These are phyloP conservation scores for Scomber japonicus DNA, from an alignment of 2,113 vertebrate species.

Conservation along the genomic window DNA sequence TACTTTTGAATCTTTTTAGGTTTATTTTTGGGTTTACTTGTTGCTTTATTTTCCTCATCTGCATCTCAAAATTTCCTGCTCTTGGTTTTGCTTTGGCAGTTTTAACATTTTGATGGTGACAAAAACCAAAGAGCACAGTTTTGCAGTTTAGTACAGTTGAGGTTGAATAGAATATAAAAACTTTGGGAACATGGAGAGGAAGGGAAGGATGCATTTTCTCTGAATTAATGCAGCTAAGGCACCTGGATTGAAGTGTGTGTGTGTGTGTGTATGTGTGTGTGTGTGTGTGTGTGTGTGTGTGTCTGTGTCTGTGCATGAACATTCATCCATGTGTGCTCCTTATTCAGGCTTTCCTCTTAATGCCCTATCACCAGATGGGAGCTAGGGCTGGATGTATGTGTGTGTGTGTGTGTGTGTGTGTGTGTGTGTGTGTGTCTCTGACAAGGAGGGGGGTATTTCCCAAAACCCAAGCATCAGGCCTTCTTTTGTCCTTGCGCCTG, in stretches of 20 bases:
- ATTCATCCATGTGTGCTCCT: slow-evolving; percentile 42
- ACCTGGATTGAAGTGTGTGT: slow-evolving; percentile 40
- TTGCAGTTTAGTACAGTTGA: background rate
- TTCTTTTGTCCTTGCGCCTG: slow-evolving; percentile 83
- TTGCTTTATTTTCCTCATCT: slow-evolving; percentile 3
- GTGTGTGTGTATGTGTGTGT: slow-evolving; percentile 50
- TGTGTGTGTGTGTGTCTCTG: slow-evolving; percentile 20
- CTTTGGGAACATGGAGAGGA: background rate
- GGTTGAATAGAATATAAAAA: background rate
- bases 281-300: slow-evolving; percentile 42
- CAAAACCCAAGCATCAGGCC: slow-evolving; percentile 69
- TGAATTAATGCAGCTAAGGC: slow-evolving; percentile 49
- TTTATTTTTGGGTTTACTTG: background rate
- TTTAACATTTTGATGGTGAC: background rate
- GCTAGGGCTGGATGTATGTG: slow-evolving; percentile 41
- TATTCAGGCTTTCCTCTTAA: slow-evolving; percentile 70
- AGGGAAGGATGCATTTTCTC: background rate
- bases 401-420: slow-evolving; percentile 13
- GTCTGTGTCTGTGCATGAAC: slow-evolving; percentile 49
- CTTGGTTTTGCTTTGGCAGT: background rate
- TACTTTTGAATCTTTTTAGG: background rate
- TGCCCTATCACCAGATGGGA: slow-evolving; percentile 83
- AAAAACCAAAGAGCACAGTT: background rate
- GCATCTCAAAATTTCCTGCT: background rate
- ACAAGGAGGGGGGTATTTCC: slow-evolving; percentile 41